Conservation (phyloP, 2,888 invertebrate genomes). For the Nesidiocoris tenuis region DNA sequence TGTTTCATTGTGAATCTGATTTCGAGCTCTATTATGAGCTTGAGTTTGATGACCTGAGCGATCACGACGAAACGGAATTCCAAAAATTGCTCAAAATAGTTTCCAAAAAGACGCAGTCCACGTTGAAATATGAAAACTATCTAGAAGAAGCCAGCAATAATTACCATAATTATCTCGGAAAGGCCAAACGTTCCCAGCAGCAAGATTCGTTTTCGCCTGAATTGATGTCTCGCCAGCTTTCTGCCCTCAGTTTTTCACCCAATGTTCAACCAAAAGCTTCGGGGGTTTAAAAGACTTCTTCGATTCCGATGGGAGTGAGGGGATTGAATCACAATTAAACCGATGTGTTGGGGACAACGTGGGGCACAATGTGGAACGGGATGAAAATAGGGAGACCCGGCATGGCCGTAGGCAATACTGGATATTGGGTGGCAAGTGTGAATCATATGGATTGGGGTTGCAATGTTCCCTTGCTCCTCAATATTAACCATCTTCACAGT, state of each 20-base stretch:
- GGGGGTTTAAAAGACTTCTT: not conserved
- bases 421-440: slow-evolving; percentile 40
- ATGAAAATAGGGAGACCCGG: not conserved
- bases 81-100: no score
- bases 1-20: no score
- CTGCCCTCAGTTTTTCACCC: not conserved
- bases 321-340: slow-evolving; percentile 30
- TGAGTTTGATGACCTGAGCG: no score
- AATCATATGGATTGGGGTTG: slow-evolving; percentile 18
- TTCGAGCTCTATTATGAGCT: no score
- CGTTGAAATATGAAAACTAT: no score
- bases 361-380: not conserved
- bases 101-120: no score
- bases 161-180: no score
- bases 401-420: slow-evolving; percentile 19
- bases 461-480: not conserved
- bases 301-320: not conserved
- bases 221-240: no score
- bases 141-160: no score
- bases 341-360: slow-evolving; percentile 8
- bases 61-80: no score
- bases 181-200: no score
- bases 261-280: not conserved
- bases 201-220: no score
- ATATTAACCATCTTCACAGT: slow-evolving; percentile 30